phyloP scores from a whole-genome alignment of 2,888 invertebrate genomes.

The Willowsia nigromaculata region DNA sequence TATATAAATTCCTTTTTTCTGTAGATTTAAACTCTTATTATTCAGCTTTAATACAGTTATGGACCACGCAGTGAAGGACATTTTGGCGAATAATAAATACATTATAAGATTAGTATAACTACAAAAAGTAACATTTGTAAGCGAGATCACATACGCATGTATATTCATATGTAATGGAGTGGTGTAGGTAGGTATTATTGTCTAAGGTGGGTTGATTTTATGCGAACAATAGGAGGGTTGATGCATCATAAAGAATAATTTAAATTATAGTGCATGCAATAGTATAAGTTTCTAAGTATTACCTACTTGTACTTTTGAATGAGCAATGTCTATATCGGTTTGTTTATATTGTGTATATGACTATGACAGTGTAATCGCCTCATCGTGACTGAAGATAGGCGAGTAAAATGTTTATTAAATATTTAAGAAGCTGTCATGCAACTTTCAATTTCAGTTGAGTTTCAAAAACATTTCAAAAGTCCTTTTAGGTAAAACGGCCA shows the following conservation, averaged over 20 bases:
- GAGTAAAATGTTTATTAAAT: constrained; percentile 22
- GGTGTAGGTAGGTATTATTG: neutral
- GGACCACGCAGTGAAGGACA: constrained; percentile 51
- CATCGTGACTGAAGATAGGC: constrained; percentile 20
- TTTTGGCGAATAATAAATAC: neutral
- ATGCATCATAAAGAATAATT: neutral
- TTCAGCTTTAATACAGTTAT: no score
- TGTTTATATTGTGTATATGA: neutral
- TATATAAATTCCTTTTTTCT: neutral
- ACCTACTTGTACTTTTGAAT: no score
- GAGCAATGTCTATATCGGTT: no score
- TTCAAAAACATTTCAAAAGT: constrained; percentile 55
- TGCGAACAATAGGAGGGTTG: neutral
- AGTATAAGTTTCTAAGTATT: no score
- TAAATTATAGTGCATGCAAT: neutral
- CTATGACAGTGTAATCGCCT: constrained; percentile 13
- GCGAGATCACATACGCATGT: neutral
- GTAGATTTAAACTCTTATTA: no score
- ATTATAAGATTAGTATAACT: neutral
- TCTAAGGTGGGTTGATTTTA: neutral
- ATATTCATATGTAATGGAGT: no score
- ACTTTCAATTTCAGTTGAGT: constrained; percentile 68
- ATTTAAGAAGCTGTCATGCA: constrained; percentile 62
- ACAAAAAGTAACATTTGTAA: neutral
- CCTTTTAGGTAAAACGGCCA: constrained; percentile 45